These are phyloP conservation scores for Euzetes globulus DNA, from an alignment of 2,888 invertebrate genomes.

Conservation along the genomic window DNA sequence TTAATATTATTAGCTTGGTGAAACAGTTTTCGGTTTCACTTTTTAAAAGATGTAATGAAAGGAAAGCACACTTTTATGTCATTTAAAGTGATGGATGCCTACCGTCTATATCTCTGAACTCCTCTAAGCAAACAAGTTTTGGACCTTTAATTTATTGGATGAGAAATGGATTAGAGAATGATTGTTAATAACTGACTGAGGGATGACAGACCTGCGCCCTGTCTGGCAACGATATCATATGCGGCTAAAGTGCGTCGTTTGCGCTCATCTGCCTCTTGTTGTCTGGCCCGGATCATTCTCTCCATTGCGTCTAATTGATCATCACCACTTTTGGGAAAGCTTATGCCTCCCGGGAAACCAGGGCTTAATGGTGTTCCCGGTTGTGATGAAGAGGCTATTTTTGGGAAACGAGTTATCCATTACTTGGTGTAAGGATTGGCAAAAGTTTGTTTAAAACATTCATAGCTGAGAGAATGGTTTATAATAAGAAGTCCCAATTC, in stretches of 20 bases:
- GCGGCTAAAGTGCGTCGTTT: slow-evolving; percentile 42
- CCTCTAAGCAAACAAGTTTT: slow-evolving; percentile 39
- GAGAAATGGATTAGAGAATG: not conserved
- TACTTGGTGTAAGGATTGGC: not conserved
- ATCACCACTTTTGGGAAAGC: slow-evolving; percentile 21
- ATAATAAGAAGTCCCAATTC: not conserved
- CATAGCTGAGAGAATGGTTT: not conserved
- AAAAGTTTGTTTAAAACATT: not conserved
- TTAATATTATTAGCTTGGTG: no score
- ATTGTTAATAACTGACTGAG: no score
- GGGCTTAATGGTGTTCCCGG: slow-evolving; percentile 32
- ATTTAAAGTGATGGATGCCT: slow-evolving; percentile 2
- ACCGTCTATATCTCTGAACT: slow-evolving; percentile 39
- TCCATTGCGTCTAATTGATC: slow-evolving; percentile 40
- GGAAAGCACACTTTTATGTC: no score
- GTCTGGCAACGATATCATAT: slow-evolving; percentile 42
- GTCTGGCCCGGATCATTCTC: slow-evolving; percentile 41
- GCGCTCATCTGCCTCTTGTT: slow-evolving; percentile 42
- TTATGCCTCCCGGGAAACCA: slow-evolving; percentile 25
- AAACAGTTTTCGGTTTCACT: no score
- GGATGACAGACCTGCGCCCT: slow-evolving; percentile 38
- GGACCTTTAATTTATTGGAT: slow-evolving; percentile 35
- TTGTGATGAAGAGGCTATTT: slow-evolving; percentile 17
- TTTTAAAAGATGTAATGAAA: no score
- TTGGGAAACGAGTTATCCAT: not conserved